Percentiles rank a stretch among this genome's conserved stretches.
These are phyloP conservation scores for Sarotherodon lohbergeri DNA, from an alignment of 2,113 vertebrate species.

Conservation along the genomic window DNA sequence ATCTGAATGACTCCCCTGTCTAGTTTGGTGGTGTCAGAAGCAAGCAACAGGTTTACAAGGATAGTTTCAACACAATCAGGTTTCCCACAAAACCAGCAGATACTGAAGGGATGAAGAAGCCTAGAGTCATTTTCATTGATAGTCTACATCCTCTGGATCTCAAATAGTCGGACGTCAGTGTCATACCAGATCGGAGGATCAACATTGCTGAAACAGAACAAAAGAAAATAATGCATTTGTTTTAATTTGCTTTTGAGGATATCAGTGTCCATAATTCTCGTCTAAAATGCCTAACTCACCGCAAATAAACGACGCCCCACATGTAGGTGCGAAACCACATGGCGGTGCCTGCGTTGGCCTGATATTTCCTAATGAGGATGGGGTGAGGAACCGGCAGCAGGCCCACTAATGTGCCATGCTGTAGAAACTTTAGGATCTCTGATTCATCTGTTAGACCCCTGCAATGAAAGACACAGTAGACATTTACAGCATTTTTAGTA, in stretches of 20 bases:
- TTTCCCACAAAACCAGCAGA: conserved; percentile 30
- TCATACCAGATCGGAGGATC: conserved; percentile 98
- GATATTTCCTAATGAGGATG: conserved; percentile 98
- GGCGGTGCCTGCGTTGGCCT: conserved; percentile 95
- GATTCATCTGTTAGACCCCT: conserved; percentile 97
- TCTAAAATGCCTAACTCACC: conserved; percentile 69
- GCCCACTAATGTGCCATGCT: conserved; percentile 95
- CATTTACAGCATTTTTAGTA: background rate
- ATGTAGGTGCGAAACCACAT: conserved; percentile 99
- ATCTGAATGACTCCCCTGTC: background rate
- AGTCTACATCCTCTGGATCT: conserved; percentile 92
- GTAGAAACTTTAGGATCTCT: conserved; percentile 94
- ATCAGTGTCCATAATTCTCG: background rate
- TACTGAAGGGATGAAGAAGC: background rate
- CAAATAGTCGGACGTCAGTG: conserved; percentile 96
- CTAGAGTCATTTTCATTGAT: background rate
- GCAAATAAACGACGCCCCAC: conserved; percentile 98
- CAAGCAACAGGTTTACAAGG: background rate
- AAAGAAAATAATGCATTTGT: background rate
- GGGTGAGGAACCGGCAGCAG: conserved; percentile 95
- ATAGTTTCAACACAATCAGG: conserved; percentile 37
- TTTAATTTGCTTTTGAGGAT: background rate
- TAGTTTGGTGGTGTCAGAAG: background rate
- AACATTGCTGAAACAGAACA: conserved; percentile 81
- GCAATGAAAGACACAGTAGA: background rate